These are phyloP conservation scores for Bucorvus abyssinicus DNA, from an alignment of 2,797 vertebrate species.

Conservation along the genomic window DNA sequence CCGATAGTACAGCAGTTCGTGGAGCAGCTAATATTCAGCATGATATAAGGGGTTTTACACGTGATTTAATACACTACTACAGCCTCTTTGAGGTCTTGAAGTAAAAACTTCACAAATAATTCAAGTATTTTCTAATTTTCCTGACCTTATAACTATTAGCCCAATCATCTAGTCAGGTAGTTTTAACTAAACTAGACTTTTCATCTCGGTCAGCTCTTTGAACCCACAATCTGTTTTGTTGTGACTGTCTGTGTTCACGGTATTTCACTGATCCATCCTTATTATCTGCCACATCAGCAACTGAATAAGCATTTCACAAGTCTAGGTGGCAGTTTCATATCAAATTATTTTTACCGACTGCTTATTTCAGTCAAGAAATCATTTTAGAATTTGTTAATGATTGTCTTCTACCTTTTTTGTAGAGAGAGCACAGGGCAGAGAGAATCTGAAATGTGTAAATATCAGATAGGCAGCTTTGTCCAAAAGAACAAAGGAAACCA, in stretches of 20 bases:
- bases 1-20: neutral
- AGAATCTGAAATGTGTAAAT: neutral
- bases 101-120: neutral
- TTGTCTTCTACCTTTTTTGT: conserved; percentile 3
- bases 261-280: conserved; percentile 17
- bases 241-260: neutral
- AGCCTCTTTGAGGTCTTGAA: neutral
- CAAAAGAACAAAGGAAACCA: conserved; percentile 52
- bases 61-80: neutral
- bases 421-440: neutral
- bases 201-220: conserved; percentile 17
- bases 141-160: neutral
- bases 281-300: conserved; percentile 12
- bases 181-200: neutral
- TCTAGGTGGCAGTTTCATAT: conserved; percentile 27
- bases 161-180: neutral
- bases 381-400: conserved; percentile 58
- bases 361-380: conserved; percentile 48
- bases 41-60: neutral
- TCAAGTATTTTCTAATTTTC: neutral
- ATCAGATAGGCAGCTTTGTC: neutral
- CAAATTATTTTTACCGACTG: conserved; percentile 50
- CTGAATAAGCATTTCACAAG: conserved; percentile 52
- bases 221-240: neutral
- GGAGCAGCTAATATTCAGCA: neutral